phyloP scores from a whole-genome alignment of 2,113 vertebrate genomes.

The Etia nguti region DNA sequence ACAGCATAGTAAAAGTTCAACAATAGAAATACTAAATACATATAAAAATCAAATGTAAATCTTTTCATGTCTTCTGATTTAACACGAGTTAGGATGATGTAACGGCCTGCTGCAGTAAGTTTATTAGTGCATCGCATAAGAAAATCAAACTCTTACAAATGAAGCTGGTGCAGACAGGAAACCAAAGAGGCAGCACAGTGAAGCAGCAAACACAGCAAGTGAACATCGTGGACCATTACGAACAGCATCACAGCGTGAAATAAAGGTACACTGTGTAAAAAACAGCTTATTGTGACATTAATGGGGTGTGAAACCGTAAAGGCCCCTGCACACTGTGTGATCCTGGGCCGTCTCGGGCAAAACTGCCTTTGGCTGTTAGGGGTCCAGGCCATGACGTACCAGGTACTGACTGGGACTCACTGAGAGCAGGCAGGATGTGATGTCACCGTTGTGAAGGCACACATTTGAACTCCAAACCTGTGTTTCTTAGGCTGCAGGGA shows the following conservation, averaged over 20 bases:
- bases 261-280: not conserved
- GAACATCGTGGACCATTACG: not conserved
- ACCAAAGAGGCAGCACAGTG: not conserved
- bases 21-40: not conserved
- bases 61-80: not conserved
- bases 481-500: too few relatives aligned
- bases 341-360: not conserved
- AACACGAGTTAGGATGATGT: not conserved
- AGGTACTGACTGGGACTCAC: not conserved
- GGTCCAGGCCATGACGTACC: too few relatives aligned
- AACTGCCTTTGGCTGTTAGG: accelerated
- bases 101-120: not conserved
- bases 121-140: not conserved
- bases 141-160: not conserved
- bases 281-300: not conserved
- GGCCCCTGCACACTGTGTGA: not conserved
- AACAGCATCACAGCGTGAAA: not conserved
- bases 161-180: not conserved
- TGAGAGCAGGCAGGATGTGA: not conserved
- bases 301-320: not conserved
- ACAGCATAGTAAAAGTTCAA: conserved; percentile 10
- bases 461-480: too few relatives aligned
- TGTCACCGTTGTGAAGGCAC: not conserved
- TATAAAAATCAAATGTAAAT: not conserved
- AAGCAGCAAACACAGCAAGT: not conserved